A percentile compares a stretch with the other conserved stretches of the same genome.
These are phyloP conservation scores for Notodonta dromedarius DNA, from an alignment of 2,888 invertebrate species.

Conservation along the genomic window DNA sequence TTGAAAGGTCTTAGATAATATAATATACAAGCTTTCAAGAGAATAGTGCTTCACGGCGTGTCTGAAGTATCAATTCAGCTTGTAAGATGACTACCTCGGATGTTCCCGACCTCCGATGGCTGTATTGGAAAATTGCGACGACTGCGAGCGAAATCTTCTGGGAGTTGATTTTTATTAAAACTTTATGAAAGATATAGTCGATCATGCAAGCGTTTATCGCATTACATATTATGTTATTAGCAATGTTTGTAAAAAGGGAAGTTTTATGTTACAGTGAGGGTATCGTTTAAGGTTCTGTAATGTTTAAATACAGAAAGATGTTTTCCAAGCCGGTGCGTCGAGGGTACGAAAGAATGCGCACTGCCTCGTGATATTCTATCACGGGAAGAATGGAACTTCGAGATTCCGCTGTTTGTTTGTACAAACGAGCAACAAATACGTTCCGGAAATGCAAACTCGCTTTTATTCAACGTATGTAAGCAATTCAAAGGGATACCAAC, in stretches of 20 bases:
- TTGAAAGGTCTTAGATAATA: slow-evolving; percentile 81
- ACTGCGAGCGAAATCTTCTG: slow-evolving; percentile 55
- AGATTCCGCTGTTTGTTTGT: slow-evolving; percentile 72
- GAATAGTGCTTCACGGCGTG: slow-evolving; percentile 76
- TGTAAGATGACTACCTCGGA: slow-evolving; percentile 77
- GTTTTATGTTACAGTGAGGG: slow-evolving; percentile 28
- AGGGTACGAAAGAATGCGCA: slow-evolving; percentile 70
- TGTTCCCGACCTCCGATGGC: slow-evolving; percentile 69
- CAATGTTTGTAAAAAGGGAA: slow-evolving; percentile 7
- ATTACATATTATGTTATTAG: slow-evolving; percentile 38
- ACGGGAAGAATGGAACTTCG: slow-evolving; percentile 65
- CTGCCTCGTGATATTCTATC: slow-evolving; percentile 75
- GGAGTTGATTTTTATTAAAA: slow-evolving; percentile 76
- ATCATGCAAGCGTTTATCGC: slow-evolving; percentile 48
- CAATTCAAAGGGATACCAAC: slow-evolving; percentile 71
- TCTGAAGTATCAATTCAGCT: slow-evolving; percentile 83
- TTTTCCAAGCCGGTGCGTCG: slow-evolving; percentile 66
- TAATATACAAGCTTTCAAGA: slow-evolving; percentile 84
- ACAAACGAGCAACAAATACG: slow-evolving; percentile 71
- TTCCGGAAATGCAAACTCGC: slow-evolving; percentile 72
- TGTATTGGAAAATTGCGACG: slow-evolving; percentile 79
- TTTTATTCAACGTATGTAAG: slow-evolving; percentile 66
- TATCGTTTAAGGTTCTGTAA: slow-evolving; percentile 41
- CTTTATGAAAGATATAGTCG: slow-evolving; percentile 54
- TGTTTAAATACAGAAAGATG: slow-evolving; percentile 53